Evolutionary conservation across 2,888 invertebrate genomes (phyloP), one percentile per base, ranked within the genome.

Genomic region (Tachystola acroxantha): DNA sequence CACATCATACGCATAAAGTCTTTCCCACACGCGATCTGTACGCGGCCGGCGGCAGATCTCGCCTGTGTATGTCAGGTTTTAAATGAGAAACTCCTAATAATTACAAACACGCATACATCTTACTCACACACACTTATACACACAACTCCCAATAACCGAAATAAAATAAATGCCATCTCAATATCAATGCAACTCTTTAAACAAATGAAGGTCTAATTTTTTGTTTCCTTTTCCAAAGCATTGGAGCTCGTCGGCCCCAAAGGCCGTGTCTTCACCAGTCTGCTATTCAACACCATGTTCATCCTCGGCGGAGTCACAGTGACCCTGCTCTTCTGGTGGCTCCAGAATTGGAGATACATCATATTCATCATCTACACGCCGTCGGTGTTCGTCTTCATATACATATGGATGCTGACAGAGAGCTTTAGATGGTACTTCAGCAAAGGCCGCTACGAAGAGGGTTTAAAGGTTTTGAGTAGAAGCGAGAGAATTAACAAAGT

Each of bases 391-490:
- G 60, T 69, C 4, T 70, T 86, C 42, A 36, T 80, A 22, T 86
- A 86, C 57, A 67, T 80, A 37, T 85, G 84, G 80, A 59, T 67
- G 5, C 56, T 86, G 0, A 74, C 77, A 0, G 86, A 86, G 40
- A 85, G 85, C 41, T 85, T 85, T 53, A 57, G 86, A 34, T 86
- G 86, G 86, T 61, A 72, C 19, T 79, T 86, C 54, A 91, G 92
- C 36, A 92, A 92, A 60, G 91, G 91, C 1, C 87, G 89, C 46
- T 89, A 90, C 45, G 89, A 91, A 11, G 90, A 92, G 51, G 94
- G 92, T 0, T 82, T 91, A 24, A 75, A 77, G 3, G 90, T 93
- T 1, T 74, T 93, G 1, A 79, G 73, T 7, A 90, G 81, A 57
- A 89, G 92, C 6, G 91, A 93, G 1, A 88, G 76, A 45, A 77